Percentiles rank a stretch among this genome's conserved stretches.
Evolutionary conservation across 1,140 invertebrate species (phyloP).

Genomic region (Drosophila yakuba): DNA sequence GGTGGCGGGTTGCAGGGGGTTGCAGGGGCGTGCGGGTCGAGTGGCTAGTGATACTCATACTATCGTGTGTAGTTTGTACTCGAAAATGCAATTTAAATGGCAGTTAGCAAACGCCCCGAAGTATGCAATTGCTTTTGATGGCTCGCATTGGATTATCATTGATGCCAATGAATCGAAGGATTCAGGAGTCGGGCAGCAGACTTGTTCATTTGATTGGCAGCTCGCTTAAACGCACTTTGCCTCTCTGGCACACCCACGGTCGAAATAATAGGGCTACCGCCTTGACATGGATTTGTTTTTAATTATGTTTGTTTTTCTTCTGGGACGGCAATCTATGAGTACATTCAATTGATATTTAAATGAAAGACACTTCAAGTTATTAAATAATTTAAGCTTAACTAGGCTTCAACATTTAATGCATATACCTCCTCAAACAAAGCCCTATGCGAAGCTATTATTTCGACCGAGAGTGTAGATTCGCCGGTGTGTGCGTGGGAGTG

Average conservation of each 20-base stretch:
- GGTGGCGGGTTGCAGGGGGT: neutral
- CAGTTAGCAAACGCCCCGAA: conserved; percentile 40
- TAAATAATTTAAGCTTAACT: no score
- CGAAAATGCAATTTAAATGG: conserved; percentile 54
- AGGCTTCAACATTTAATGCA: neutral
- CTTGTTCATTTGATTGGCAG: conserved; percentile 40
- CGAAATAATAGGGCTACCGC: neutral
- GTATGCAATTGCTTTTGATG: conserved; percentile 42
- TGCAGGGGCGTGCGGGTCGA: conserved; percentile 23
- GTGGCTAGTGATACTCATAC: conserved; percentile 34
- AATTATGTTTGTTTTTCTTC: no score
- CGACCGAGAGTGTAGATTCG: neutral
- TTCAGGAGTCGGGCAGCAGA: conserved; percentile 5
- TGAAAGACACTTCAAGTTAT: no score
- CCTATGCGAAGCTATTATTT: conserved; percentile 5
- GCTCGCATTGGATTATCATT: conserved; percentile 34
- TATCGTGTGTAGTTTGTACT: conserved; percentile 24
- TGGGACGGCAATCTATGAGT: no score
- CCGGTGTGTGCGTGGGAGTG: no score
- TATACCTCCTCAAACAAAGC: no score
- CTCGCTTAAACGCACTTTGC: conserved; percentile 27
- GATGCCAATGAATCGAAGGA: conserved; percentile 43
- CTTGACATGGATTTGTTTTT: neutral
- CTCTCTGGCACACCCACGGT: neutral
- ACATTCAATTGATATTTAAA: no score